Evolutionary conservation across 2,888 invertebrate genomes (phyloP).

Genomic region (Melanostoma scalare): DNA sequence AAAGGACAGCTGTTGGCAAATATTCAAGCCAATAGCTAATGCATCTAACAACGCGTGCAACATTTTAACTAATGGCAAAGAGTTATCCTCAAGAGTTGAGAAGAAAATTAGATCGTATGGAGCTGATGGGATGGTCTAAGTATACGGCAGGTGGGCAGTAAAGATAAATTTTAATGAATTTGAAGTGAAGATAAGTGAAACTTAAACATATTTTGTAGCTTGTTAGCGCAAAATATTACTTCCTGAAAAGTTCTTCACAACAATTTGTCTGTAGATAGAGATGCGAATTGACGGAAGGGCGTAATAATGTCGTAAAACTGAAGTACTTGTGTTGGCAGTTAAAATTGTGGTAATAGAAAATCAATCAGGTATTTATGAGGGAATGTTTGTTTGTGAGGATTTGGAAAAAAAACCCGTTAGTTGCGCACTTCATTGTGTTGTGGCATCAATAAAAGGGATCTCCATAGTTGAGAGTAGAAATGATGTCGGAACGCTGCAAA

Average conservation of each 20-base stretch:
- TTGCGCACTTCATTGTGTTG: no score
- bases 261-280: background rate
- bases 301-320: no score
- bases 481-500: no score
- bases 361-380: no score
- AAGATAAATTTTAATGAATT: slow-evolving; percentile 19
- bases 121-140: background rate
- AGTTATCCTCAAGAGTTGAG: slow-evolving; percentile 10
- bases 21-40: slow-evolving; percentile 11
- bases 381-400: no score
- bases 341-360: no score
- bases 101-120: slow-evolving; percentile 30
- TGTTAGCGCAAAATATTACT: background rate
- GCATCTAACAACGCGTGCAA: slow-evolving; percentile 10
- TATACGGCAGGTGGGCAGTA: slow-evolving; percentile 7
- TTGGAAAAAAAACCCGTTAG: no score
- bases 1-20: slow-evolving; percentile 60
- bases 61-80: slow-evolving; percentile 23
- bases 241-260: background rate
- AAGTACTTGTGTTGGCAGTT: no score
- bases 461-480: no score
- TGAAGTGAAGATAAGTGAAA: background rate
- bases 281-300: no score
- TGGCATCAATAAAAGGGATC: no score
- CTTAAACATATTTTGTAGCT: slow-evolving; percentile 2